Percentiles rank a stretch among this genome's conserved stretches.
Evolutionary conservation across 2,113 vertebrate species (phyloP).

Genomic region (Ailurus styani): DNA sequence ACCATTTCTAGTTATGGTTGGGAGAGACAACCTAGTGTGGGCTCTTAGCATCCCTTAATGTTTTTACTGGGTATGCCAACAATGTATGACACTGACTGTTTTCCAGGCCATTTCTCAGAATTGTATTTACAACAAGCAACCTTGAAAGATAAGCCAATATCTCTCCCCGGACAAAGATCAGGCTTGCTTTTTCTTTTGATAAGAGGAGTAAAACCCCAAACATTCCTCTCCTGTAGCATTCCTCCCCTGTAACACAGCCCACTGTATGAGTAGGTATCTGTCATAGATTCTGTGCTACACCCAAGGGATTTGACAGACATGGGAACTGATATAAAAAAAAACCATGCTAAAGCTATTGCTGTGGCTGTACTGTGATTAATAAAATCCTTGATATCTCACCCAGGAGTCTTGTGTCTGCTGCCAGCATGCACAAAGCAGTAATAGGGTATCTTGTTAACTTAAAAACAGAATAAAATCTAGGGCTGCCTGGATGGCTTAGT

Average conservation of each 20-base stretch:
- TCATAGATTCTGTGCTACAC: background rate
- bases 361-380: background rate
- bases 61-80: background rate
- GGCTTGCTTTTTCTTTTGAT: background rate
- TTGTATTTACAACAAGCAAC: background rate
- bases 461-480: background rate
- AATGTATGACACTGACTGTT: background rate
- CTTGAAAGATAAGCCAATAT: background rate
- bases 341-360: background rate
- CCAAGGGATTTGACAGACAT: background rate
- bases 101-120: background rate
- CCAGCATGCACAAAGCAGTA: background rate
- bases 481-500: background rate
- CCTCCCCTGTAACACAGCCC: background rate
- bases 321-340: background rate
- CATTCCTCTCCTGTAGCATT: background rate
- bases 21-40: background rate
- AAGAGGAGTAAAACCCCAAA: background rate
- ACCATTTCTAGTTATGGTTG: background rate
- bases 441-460: background rate
- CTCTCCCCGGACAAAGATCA: background rate
- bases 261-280: background rate
- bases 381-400: background rate
- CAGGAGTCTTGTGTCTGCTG: background rate
- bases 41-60: background rate